A percentile compares a stretch with the other conserved stretches of the same genome.
Evolutionary conservation across 2,888 invertebrate genomes (phyloP).

Genomic region (Pseudanteris insignis): DNA sequence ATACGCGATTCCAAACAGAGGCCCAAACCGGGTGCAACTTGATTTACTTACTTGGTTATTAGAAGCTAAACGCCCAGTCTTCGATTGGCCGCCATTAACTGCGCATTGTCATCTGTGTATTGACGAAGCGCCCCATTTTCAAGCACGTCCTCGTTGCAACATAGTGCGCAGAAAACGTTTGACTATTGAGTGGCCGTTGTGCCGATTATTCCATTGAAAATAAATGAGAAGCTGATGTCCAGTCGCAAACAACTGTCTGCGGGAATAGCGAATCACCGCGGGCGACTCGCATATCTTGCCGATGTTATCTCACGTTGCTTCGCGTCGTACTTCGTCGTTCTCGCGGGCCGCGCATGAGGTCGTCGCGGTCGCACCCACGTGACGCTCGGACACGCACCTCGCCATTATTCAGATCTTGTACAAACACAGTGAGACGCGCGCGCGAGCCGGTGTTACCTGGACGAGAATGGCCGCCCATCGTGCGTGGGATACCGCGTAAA

Average conservation of each 20-base stretch:
- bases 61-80: neutral
- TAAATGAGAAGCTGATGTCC: slow-evolving; percentile 41
- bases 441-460: slow-evolving; percentile 39
- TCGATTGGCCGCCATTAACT: slow-evolving; percentile 1
- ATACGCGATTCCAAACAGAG: no score
- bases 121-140: neutral
- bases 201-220: slow-evolving; percentile 29
- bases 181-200: slow-evolving; percentile 2
- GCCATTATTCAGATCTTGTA: slow-evolving; percentile 58
- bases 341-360: neutral
- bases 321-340: neutral
- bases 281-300: slow-evolving; percentile 51
- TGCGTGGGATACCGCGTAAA: slow-evolving; percentile 63
- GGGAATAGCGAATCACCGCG: slow-evolving; percentile 47
- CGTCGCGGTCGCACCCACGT: slow-evolving; percentile 44
- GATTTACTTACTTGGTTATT: no score
- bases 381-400: slow-evolving; percentile 57
- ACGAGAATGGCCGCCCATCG: slow-evolving; percentile 60
- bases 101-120: neutral
- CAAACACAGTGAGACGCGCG: slow-evolving; percentile 26
- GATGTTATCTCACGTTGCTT: slow-evolving; percentile 50
- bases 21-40: no score
- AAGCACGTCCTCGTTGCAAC: neutral
- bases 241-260: slow-evolving; percentile 42
- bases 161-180: slow-evolving; percentile 2